Conservation (phyloP, 2,113 vertebrate species). For the Rhinopomastus cyanomelas region DNA sequence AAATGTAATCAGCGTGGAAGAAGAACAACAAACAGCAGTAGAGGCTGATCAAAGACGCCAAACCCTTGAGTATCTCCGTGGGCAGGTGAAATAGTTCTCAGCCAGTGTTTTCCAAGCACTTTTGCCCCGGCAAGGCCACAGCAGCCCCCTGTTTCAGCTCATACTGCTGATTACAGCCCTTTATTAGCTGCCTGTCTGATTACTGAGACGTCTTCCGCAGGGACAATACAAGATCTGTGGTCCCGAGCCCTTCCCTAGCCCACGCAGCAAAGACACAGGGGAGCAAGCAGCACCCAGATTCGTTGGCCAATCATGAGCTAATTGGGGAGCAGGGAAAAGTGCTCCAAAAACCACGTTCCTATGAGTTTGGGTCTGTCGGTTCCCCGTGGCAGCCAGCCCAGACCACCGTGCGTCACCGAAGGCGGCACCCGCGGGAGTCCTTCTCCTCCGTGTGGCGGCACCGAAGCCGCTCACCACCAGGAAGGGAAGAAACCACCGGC, state of each 20-base stretch:
- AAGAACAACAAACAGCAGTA: background rate
- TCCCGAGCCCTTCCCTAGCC: background rate
- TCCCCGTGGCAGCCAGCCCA: background rate
- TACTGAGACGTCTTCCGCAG: no score
- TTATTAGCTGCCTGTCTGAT: background rate
- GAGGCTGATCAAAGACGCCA: background rate
- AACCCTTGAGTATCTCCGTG: rapidly evolving
- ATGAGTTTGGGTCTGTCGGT: background rate
- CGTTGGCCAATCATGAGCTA: background rate
- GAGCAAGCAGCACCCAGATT: rapidly evolving
- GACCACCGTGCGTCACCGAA: rapidly evolving
- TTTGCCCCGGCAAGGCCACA: background rate
- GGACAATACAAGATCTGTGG: rapidly evolving
- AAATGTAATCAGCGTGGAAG: rapidly evolving
- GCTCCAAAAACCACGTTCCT: background rate
- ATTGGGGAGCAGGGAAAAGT: background rate
- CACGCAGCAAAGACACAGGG: background rate
- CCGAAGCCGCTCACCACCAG: rapidly evolving
- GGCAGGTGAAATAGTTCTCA: background rate
- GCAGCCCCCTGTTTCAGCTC: background rate
- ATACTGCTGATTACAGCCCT: background rate
- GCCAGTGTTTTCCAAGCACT: background rate
- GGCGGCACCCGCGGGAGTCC: background rate
- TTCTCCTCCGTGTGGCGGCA: background rate
- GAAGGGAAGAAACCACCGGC: background rate